These are phyloP conservation scores for Typhlichthys eigenmanni DNA, from an alignment of 2,797 vertebrate species.

Conservation along the genomic window DNA sequence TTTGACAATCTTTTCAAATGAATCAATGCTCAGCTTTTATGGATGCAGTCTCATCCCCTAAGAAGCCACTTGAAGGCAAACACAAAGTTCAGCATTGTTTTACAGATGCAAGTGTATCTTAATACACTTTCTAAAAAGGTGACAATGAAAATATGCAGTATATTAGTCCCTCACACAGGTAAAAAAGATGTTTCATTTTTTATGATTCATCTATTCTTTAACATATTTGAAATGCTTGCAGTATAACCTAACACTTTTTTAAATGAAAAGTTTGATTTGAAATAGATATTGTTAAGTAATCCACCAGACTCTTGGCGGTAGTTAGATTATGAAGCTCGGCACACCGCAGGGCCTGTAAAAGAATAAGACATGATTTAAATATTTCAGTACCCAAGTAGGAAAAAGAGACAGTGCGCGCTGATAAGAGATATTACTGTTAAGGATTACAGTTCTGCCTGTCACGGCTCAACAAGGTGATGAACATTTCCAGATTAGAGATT, in stretches of 20 bases:
- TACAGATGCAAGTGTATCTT: constrained; percentile 24
- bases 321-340: constrained; percentile 54
- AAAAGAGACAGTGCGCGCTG: constrained; percentile 51
- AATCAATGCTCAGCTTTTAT: not conserved
- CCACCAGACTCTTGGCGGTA: constrained; percentile 47
- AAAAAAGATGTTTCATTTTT: constrained; percentile 63
- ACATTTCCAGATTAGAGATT: constrained; percentile 64
- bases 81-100: constrained; percentile 29
- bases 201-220: constrained; percentile 71
- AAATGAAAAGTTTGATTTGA: constrained; percentile 66
- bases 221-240: constrained; percentile 62
- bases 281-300: constrained; percentile 60
- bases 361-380: constrained; percentile 80
- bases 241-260: constrained; percentile 54
- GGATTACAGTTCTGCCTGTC: constrained; percentile 79
- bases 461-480: constrained; percentile 73
- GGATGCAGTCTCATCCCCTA: constrained; percentile 20
- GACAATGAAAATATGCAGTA: constrained; percentile 22
- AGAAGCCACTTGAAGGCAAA: constrained; percentile 17
- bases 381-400: constrained; percentile 78
- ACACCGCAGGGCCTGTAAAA: constrained; percentile 66
- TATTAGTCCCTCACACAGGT: constrained; percentile 34
- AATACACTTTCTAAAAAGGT: constrained; percentile 35
- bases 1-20: not conserved
- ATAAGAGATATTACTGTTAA: constrained; percentile 75